Percentiles rank a stretch among this genome's conserved stretches.
Evolutionary conservation across 2,113 vertebrate genomes (phyloP).

Genomic region (Damaliscus lunatus): DNA sequence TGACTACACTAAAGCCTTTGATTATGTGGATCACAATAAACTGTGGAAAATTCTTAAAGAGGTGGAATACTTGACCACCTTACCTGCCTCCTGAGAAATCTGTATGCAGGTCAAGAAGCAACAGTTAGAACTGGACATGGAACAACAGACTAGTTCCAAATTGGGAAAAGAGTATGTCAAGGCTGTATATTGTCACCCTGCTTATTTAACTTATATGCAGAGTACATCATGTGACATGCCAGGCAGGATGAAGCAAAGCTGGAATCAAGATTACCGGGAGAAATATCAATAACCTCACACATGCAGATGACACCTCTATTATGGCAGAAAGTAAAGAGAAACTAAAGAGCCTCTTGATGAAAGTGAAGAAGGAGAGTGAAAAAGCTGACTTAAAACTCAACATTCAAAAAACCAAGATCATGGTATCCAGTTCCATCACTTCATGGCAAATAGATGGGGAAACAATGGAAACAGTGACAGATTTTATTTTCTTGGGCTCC

Average conservation of each 20-base stretch:
- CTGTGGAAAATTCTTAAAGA: not conserved
- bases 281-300: not conserved
- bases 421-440: not conserved
- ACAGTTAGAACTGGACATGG: not conserved
- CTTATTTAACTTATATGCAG: not conserved
- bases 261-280: not conserved
- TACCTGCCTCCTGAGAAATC: not conserved
- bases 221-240: not conserved
- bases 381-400: not conserved
- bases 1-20: not conserved
- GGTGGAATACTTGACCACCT: not conserved
- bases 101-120: not conserved
- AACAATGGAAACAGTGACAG: not conserved
- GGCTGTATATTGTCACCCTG: not conserved
- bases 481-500: not conserved
- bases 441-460: not conserved
- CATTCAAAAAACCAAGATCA: not conserved
- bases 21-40: not conserved
- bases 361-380: not conserved
- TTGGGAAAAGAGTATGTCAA: not conserved
- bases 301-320: not conserved
- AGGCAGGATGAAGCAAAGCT: not conserved
- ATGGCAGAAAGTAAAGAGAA: not conserved
- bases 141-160: not conserved
- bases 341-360: not conserved